Evolutionary conservation across 2,113 vertebrate species (phyloP).

Genomic region (Sitta europaea): DNA sequence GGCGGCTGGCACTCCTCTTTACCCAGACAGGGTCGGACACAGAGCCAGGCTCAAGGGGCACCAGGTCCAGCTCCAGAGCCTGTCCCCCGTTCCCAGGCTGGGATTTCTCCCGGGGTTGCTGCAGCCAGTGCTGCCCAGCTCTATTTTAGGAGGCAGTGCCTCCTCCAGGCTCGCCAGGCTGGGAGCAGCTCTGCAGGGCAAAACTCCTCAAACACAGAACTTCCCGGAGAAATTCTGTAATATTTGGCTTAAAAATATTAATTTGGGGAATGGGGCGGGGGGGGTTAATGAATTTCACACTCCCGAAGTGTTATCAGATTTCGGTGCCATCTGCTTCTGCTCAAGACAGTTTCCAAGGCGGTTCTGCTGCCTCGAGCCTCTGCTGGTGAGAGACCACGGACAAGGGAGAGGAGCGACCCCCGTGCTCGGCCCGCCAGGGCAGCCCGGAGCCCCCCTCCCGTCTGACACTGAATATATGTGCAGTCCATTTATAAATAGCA

Average conservation of each 20-base stretch:
- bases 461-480: conserved; percentile 42
- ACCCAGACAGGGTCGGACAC: too few species aligned
- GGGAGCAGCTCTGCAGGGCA: neutral
- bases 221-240: neutral
- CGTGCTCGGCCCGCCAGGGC: neutral
- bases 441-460: neutral
- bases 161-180: neutral
- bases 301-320: neutral
- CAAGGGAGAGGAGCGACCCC: neutral
- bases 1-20: too few species aligned
- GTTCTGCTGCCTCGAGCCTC: neutral
- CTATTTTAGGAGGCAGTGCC: neutral
- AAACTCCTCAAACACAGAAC: neutral
- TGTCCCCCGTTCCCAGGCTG: neutral
- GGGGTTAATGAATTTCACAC: conserved; percentile 52
- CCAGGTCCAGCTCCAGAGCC: too few species aligned
- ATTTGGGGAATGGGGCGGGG: neutral
- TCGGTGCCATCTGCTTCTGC: conserved; percentile 42
- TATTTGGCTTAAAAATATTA: conserved; percentile 3
- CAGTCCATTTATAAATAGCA: neutral
- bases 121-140: neutral
- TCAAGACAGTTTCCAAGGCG: neutral
- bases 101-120: neutral
- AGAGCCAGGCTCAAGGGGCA: too few species aligned
- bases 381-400: neutral